Evolutionary conservation across 1,140 invertebrate species (phyloP).

Genomic region (Acromyrmex echinatior): DNA sequence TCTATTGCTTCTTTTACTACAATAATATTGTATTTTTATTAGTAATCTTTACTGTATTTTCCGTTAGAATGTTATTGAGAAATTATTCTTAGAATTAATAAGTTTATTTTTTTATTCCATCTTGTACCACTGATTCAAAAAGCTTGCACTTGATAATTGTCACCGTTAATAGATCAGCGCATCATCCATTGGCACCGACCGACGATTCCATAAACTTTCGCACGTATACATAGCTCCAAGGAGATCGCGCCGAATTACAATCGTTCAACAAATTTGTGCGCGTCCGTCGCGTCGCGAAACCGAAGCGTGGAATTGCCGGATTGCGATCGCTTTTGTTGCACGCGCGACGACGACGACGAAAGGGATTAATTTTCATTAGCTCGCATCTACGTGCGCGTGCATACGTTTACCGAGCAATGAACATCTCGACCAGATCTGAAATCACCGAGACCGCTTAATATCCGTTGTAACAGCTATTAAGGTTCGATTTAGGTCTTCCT

Average conservation of each 20-base stretch:
- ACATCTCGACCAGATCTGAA: conserved; percentile 18
- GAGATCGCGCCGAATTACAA: conserved; percentile 1
- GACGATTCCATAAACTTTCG: not conserved
- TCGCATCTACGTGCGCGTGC: conserved; percentile 9
- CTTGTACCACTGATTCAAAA: not conserved
- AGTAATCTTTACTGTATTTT: not conserved
- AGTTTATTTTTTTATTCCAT: not conserved
- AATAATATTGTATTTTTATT: not conserved
- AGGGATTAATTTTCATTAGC: conserved; percentile 58
- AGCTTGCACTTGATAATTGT: not conserved
- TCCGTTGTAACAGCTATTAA: not conserved
- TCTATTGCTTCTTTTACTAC: not conserved
- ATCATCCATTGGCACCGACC: not conserved
- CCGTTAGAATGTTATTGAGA: not conserved
- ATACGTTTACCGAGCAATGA: conserved; percentile 27
- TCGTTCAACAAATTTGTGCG: not conserved
- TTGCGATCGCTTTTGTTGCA: conserved; percentile 38
- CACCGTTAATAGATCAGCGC: not conserved
- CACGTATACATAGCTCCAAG: not conserved
- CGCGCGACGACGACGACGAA: conserved; percentile 7
- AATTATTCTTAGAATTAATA: not conserved
- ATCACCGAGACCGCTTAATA: conserved; percentile 18
- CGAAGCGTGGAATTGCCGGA: not conserved
- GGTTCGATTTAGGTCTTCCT: not conserved
- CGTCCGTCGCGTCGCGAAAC: conserved; percentile 19